phyloP scores from a whole-genome alignment of 2,113 vertebrate species.

The Pipra filicauda region DNA sequence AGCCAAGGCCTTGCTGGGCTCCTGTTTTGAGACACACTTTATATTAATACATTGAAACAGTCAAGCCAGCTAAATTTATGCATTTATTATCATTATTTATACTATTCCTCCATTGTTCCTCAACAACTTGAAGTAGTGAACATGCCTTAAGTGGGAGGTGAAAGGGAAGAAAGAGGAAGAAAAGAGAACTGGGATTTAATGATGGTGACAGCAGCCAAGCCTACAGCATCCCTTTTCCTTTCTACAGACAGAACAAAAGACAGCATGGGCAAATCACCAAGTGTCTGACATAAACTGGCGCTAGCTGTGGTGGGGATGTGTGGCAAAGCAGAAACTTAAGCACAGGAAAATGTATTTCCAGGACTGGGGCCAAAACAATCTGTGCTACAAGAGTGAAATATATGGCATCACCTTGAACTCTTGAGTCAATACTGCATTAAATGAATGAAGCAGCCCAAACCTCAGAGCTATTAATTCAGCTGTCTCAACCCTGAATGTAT shows the following conservation, averaged over 20 bases:
- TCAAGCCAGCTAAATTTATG: background rate
- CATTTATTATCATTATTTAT: background rate
- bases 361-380: background rate
- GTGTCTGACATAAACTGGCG: background rate
- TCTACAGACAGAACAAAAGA: background rate
- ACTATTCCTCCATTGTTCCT: background rate
- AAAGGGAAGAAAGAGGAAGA: background rate
- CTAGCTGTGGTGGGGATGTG: background rate
- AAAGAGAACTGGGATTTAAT: background rate
- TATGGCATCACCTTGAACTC: background rate
- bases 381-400: fast-evolving
- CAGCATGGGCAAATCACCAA: background rate
- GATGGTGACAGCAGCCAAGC: background rate
- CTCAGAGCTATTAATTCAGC: background rate
- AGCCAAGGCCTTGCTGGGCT: background rate
- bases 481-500: background rate
- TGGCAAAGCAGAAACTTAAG: background rate
- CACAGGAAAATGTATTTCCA: background rate
- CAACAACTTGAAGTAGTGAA: fast-evolving
- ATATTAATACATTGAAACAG: background rate
- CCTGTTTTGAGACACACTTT: background rate
- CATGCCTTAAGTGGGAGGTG: background rate
- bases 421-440: background rate
- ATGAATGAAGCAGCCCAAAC: background rate
- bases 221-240: background rate